phyloP scores from a whole-genome alignment of 2,113 vertebrate species.

The Collichthys lucidus region DNA sequence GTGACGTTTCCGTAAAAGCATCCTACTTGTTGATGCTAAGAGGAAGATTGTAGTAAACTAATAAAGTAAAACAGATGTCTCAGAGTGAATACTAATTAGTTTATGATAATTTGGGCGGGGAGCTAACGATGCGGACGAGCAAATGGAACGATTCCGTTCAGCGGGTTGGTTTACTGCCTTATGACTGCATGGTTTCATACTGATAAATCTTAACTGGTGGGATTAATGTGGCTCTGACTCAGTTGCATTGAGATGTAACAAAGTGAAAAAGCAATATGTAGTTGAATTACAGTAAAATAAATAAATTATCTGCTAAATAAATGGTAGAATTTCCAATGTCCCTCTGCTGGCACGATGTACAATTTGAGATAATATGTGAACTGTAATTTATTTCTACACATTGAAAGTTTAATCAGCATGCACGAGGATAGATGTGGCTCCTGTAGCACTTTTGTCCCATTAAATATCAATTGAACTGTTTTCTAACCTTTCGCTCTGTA shows the following conservation, averaged over 20 bases:
- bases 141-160: neutral
- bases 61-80: slow-evolving; percentile 10
- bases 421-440: neutral
- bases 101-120: neutral
- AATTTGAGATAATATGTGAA: neutral
- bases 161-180: neutral
- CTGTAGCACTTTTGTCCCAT: neutral
- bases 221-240: neutral
- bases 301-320: too few relatives aligned
- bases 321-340: too few relatives aligned
- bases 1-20: slow-evolving; percentile 17
- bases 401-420: neutral
- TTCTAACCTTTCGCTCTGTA: neutral
- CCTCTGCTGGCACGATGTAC: too few relatives aligned
- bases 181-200: neutral
- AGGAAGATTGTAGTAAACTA: neutral
- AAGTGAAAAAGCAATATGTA: neutral
- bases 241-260: neutral
- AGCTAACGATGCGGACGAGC: neutral
- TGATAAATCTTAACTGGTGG: neutral
- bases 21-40: neutral
- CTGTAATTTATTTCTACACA: neutral
- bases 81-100: neutral
- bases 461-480: neutral
- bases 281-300: too few relatives aligned